phyloP scores from a whole-genome alignment of 2,797 vertebrate genomes.

The Lepus oiostolus region DNA sequence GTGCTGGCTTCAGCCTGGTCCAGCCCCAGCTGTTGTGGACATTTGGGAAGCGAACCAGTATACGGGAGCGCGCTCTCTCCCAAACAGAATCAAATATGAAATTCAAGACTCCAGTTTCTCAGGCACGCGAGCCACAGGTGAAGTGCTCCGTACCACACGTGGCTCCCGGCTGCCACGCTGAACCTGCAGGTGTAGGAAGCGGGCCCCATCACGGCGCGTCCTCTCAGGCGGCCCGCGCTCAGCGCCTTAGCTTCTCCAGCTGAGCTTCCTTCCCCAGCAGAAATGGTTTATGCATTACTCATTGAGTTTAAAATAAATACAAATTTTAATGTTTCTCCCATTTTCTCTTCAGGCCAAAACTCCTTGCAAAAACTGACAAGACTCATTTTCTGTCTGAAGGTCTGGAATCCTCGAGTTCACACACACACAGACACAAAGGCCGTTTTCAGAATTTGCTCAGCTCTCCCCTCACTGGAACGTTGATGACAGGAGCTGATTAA shows the following conservation, averaged over 20 bases:
- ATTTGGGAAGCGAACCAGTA: too few species aligned
- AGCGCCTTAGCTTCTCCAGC: background rate
- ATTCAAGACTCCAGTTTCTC: background rate
- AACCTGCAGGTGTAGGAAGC: background rate
- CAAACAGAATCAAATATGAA: background rate
- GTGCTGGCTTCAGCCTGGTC: too few species aligned
- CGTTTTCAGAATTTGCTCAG: background rate
- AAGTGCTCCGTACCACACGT: background rate
- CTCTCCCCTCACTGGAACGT: background rate
- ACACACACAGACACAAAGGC: background rate
- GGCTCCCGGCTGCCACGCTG: background rate
- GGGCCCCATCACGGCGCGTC: background rate
- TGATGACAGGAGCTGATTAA: background rate
- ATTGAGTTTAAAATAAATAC: background rate
- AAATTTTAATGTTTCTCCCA: background rate
- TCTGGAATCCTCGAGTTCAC: slow-evolving; percentile 2
- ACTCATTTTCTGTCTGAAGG: background rate
- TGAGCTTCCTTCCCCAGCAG: background rate
- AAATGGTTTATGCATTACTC: slow-evolving; percentile 1
- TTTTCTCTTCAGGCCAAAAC: slow-evolving; percentile 40
- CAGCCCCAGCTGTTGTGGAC: too few species aligned
- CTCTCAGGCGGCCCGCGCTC: background rate
- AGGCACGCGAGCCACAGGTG: background rate
- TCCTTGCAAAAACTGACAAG: background rate
- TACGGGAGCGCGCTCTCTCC: too few species aligned